phyloP scores from a whole-genome alignment of 1,140 invertebrate genomes.

The Drosophila cardini region DNA sequence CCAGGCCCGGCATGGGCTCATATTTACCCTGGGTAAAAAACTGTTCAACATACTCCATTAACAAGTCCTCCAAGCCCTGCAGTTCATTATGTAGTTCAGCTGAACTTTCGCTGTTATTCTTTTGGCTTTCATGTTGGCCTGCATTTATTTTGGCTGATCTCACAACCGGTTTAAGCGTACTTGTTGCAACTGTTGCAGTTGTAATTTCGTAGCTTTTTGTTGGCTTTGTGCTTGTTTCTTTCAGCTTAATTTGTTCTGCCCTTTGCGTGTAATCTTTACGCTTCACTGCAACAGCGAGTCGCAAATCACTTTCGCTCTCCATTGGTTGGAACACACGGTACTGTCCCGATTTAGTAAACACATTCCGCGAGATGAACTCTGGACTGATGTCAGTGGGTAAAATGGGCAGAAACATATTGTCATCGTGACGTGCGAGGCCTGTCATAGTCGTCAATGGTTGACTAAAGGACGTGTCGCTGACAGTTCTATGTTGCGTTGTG shows the following conservation, averaged over 20 bases:
- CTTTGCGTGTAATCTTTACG: conserved; percentile 61
- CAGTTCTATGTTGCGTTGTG: conserved; percentile 4
- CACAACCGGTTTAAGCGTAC: conserved; percentile 6
- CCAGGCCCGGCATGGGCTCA: conserved; percentile 69
- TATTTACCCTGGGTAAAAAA: conserved; percentile 77
- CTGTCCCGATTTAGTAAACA: conserved; percentile 77
- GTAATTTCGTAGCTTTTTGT: neutral
- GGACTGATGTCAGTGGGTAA: conserved; percentile 74
- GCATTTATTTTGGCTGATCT: neutral
- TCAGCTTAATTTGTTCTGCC: conserved; percentile 17
- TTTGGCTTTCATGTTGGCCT: neutral
- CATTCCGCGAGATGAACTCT: conserved; percentile 79
- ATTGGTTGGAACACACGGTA: conserved; percentile 78
- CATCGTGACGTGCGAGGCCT: conserved; percentile 61
- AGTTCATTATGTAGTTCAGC: conserved; percentile 53
- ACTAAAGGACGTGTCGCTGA: conserved; percentile 43
- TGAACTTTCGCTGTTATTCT: conserved; percentile 18
- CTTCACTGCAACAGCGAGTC: conserved; percentile 60
- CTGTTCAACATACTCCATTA: conserved; percentile 74
- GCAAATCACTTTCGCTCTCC: conserved; percentile 73
- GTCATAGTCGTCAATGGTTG: conserved; percentile 71
- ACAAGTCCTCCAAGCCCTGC: conserved; percentile 65
- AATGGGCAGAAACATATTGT: conserved; percentile 74
- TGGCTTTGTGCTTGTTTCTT: neutral
- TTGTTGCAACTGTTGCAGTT: neutral